Base-by-base conservation (phyloP, 2,888 invertebrate genomes). In the Sepiola atlantica region DNA sequence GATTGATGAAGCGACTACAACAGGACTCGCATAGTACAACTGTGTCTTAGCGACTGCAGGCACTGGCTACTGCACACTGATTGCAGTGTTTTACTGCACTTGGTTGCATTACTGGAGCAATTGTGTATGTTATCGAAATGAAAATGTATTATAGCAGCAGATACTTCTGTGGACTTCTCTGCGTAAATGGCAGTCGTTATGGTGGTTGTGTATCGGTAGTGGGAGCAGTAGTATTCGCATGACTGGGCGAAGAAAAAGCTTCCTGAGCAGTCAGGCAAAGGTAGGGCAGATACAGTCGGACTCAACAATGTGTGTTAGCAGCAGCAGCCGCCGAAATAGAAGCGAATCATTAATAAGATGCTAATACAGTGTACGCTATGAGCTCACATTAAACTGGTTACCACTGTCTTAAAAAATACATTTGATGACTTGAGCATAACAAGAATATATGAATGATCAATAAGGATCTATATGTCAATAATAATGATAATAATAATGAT, bases 361-460 rank as follows among this genome's bases (percentile, higher is more conserved):
- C 77, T 77, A 77, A 77, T 77, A 77, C 77, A n/a, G 6, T 77
- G 77, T n/a, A n/a, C 32, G 77, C 14, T 77, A 77, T 77, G n/a
- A n/a, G 77, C 77, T 77, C 77, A 77, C n/a, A n/a, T 77, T 45
- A 32, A 77, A 77, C 21, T 77, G n/a, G 77, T 77, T 77, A 77
- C 77, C 77, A 77, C n/a, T 77, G 77, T 77, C 77, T 77, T 77
- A 77, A 77, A 77, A 77, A 77, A 77, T 77, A 77, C n/a, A 77
- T 77, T 77, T 77, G 77, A 77, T 77, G 77, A 77, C 77, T 77
- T 77, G 77, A 77, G 77, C 45, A 77, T n/a, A 61, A 61, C 61
- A 61, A 61, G 61, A 77, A 77, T n/a, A 77, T 45, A 16, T 77
- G n/a, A 14, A 14, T n/a, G 77, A 77, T 77, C 77, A 77, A 77